Percentiles rank a stretch among this genome's conserved stretches.
These are phyloP conservation scores for Zaprionus africanus DNA, from an alignment of 1,140 invertebrate genomes.

Conservation along the genomic window DNA sequence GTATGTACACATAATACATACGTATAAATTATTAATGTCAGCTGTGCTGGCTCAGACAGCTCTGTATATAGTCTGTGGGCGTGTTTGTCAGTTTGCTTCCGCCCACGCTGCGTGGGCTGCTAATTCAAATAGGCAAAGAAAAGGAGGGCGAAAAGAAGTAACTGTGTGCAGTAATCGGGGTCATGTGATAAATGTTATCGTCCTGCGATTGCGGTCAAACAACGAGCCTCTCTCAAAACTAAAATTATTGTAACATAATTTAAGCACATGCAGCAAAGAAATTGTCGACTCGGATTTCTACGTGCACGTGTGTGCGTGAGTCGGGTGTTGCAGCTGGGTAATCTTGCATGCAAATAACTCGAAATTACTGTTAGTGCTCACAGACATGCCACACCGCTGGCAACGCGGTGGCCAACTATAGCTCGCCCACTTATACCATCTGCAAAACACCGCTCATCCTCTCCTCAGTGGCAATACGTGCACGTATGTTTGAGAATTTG, in stretches of 20 bases:
- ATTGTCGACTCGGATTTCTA: constrained; percentile 15
- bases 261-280: constrained; percentile 18
- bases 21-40: constrained; percentile 59
- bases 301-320: constrained; percentile 24
- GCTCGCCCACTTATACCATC: constrained; percentile 9
- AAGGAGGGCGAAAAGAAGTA: neutral
- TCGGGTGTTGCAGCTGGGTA: constrained; percentile 51
- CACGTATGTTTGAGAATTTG: constrained; percentile 3
- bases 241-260: constrained; percentile 78
- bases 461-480: constrained; percentile 54
- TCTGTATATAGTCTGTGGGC: constrained; percentile 12
- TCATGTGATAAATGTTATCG: constrained; percentile 70
- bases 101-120: constrained; percentile 37
- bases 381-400: constrained; percentile 68
- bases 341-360: constrained; percentile 82
- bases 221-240: constrained; percentile 27
- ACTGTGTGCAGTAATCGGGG: constrained; percentile 49
- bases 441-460: neutral
- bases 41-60: constrained; percentile 14
- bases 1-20: constrained; percentile 35
- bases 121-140: constrained; percentile 9
- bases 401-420: constrained; percentile 3
- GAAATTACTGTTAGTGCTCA: constrained; percentile 82
- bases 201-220: constrained; percentile 42
- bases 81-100: constrained; percentile 29